phyloP scores from a whole-genome alignment of 2,888 invertebrate species.

The Cosmopolites sordidus region DNA sequence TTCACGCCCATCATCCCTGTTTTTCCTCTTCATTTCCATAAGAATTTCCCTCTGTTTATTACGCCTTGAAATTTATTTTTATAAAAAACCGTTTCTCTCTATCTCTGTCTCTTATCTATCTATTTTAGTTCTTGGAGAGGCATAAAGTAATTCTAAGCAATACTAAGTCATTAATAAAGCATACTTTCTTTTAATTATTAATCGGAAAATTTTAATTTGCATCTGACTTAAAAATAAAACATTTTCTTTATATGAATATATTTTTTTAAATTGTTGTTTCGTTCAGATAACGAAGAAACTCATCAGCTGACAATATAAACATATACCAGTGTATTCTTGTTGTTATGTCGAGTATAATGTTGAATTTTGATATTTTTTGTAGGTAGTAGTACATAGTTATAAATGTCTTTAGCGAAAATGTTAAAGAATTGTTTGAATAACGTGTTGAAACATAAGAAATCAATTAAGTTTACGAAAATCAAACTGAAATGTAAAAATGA shows the following conservation, averaged over 20 bases:
- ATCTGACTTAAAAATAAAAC: not conserved
- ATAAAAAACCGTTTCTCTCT: not conserved
- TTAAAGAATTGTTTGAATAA: slow-evolving; percentile 31
- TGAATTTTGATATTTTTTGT: slow-evolving; percentile 29
- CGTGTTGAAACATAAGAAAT: slow-evolving; percentile 31
- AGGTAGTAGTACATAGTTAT: slow-evolving; percentile 18
- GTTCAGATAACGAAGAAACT: not conserved
- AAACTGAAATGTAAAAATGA: slow-evolving; percentile 33
- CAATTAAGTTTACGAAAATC: slow-evolving; percentile 35
- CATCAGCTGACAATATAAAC: slow-evolving; percentile 1
- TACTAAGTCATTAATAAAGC: not conserved
- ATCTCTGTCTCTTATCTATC: not conserved
- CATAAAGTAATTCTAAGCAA: not conserved
- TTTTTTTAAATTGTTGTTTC: not conserved
- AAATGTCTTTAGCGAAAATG: slow-evolving; percentile 34
- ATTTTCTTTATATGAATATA: not conserved
- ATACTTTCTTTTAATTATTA: not conserved
- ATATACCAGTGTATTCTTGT: not conserved
- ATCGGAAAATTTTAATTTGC: not conserved
- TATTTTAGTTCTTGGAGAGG: not conserved
- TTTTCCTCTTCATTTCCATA: slow-evolving; percentile 17
- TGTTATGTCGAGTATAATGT: slow-evolving; percentile 16
- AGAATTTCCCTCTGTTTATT: slow-evolving; percentile 6
- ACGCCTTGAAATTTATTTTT: not conserved
- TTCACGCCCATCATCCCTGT: slow-evolving; percentile 8